phyloP scores from a whole-genome alignment of 2,888 invertebrate species.

The Charanyca ferruginea region DNA sequence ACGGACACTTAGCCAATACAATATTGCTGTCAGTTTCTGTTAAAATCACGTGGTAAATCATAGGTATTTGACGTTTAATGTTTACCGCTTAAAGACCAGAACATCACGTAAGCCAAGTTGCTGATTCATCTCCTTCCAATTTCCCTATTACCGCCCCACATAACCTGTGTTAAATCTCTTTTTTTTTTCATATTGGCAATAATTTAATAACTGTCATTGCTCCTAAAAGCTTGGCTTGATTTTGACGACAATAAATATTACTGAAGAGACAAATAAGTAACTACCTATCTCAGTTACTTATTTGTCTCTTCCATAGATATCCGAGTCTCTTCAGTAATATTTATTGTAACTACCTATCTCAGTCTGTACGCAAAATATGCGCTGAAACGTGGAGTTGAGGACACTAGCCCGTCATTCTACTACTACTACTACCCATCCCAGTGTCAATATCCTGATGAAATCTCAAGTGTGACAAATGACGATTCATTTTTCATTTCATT shows the following conservation, averaged over 20 bases:
- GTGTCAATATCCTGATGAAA: slow-evolving; percentile 1
- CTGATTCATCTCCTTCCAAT: slow-evolving; percentile 38
- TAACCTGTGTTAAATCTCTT: not conserved
- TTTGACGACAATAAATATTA: no score
- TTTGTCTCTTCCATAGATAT: no score
- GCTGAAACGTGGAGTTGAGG: no score
- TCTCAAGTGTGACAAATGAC: not conserved
- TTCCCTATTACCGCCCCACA: slow-evolving; percentile 6
- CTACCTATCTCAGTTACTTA: not conserved
- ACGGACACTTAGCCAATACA: not conserved
- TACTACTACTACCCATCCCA: not conserved
- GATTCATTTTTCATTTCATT: not conserved
- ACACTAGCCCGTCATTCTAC: no score
- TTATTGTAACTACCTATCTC: no score
- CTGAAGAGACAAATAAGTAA: not conserved
- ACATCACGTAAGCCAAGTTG: slow-evolving; percentile 4
- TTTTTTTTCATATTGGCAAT: not conserved
- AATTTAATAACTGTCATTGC: not conserved
- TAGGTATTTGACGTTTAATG: slow-evolving; percentile 10
- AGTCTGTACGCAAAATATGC: no score
- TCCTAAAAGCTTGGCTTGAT: not conserved
- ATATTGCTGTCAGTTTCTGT: slow-evolving; percentile 1
- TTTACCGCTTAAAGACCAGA: slow-evolving; percentile 3
- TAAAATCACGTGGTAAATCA: slow-evolving; percentile 1
- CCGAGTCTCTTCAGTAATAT: no score